Base-by-base conservation (phyloP, 2,797 vertebrate genomes). In the Sciurus carolinensis region DNA sequence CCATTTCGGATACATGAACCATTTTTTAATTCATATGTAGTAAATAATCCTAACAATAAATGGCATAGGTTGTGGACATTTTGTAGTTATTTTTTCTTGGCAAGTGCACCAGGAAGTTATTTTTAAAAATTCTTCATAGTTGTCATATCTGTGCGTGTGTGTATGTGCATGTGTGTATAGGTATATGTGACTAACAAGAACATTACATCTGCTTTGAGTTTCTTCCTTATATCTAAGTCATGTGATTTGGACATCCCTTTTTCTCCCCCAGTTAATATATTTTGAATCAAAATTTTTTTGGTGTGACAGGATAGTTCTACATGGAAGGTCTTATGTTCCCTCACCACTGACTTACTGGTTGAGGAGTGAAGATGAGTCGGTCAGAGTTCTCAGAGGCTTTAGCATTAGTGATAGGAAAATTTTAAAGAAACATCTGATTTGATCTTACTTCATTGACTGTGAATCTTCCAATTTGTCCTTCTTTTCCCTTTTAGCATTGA, bases 401-500 rank as follows among this genome's bases (percentile, higher is more conserved):
- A 83, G 15, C 54, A 50, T 11, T 20, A 89, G 39, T 4, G 80
- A 85, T 67, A 66, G 54, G 82, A 3, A 2, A 64, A 62, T 64
- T 86, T 50, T 59, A 62, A 17, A 50, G 8, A 59, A 88, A 79
- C 10, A 47, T 50, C 22, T 69, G n/a, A 62, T 81, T 92, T 80
- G 24, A 86, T 89, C n/a, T 79, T 90, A 77, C n/a, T 82, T 93
- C 91, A 64, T 80, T 28, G 24, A 82, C 28, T 81, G 17, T 13
- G 57, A 94, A 33, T 75, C 79, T 89, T 91, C n/a, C 54, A 39
- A 44, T 18, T 94, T 81, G 36, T 39, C 57, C 71, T 44, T 94
- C 24, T 94, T 47, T 95, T 91, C n/a, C 36, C 91, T 82, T 94
- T 88, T 83, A 86, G 47, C 26, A 79, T 7, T 95, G 33, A 12